These are phyloP conservation scores for Linyphia triangularis DNA, from an alignment of 2,888 invertebrate genomes.

Conservation along the genomic window DNA sequence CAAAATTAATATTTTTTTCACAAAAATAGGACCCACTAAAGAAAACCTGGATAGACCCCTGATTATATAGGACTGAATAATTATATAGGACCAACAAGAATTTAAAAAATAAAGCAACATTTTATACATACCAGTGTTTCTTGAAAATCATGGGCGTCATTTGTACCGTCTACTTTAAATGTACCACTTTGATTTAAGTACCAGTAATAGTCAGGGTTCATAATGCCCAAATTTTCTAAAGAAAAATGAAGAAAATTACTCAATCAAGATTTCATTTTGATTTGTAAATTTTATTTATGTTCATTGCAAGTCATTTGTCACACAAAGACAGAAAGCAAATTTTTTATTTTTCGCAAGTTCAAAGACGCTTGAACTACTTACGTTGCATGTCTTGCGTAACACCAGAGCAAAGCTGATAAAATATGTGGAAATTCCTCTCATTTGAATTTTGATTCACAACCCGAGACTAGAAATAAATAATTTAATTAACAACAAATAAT, in stretches of 20 bases:
- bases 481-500: not conserved
- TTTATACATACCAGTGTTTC: slow-evolving; percentile 82
- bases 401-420: slow-evolving; percentile 96
- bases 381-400: slow-evolving; percentile 89
- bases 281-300: no score
- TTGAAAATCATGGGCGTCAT: slow-evolving; percentile 89
- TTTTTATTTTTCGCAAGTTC: no score
- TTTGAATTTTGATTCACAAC: slow-evolving; percentile 94
- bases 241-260: not conserved
- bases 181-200: slow-evolving; percentile 96
- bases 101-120: not conserved
- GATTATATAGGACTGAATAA: no score
- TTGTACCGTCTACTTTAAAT: slow-evolving; percentile 84
- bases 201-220: slow-evolving; percentile 96
- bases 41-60: no score
- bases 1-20: no score
- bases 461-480: slow-evolving; percentile 84
- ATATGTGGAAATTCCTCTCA: slow-evolving; percentile 97
- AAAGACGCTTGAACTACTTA: no score
- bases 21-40: no score
- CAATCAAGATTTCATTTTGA: not conserved
- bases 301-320: no score
- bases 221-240: slow-evolving; percentile 89
- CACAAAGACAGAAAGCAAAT: no score
- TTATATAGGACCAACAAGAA: no score